These are phyloP conservation scores for Apocheima hispidaria DNA, from an alignment of 2,888 invertebrate genomes.

Conservation along the genomic window DNA sequence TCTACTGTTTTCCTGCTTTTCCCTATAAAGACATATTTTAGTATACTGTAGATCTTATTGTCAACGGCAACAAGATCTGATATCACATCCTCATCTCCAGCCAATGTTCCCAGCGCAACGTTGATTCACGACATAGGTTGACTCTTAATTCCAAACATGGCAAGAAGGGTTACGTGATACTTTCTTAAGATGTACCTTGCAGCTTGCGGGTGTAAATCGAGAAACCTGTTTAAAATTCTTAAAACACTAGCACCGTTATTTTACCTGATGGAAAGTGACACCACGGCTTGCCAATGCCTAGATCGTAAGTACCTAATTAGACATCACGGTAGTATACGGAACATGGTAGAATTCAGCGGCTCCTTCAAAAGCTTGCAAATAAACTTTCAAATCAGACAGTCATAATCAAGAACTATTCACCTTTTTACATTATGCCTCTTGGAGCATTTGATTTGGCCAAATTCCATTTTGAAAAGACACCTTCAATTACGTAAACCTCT, in stretches of 20 bases:
- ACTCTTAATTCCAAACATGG: conserved; percentile 1
- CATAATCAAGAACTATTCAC: background rate
- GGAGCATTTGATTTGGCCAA: background rate
- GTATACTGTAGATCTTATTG: background rate
- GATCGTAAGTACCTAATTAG: background rate
- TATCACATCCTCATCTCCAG: background rate
- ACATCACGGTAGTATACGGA: background rate
- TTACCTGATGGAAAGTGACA: conserved; percentile 19
- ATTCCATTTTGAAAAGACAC: background rate
- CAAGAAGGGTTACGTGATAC: background rate
- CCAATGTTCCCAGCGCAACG: background rate
- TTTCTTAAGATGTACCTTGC: conserved; percentile 2
- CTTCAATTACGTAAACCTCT: background rate
- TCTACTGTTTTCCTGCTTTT: no score
- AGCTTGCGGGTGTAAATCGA: conserved; percentile 1
- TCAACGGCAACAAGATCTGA: background rate
- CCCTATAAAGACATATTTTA: background rate
- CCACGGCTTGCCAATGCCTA: conserved; percentile 4
- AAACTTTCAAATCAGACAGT: background rate
- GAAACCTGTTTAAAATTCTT: conserved; percentile 13
- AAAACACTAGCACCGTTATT: conserved; percentile 11
- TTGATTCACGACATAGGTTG: background rate
- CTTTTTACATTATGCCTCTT: background rate
- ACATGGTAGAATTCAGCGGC: conserved; percentile 1
- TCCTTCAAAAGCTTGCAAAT: background rate